These are phyloP conservation scores for Papilio xuthus DNA, from an alignment of 1,140 invertebrate species.

Conservation along the genomic window DNA sequence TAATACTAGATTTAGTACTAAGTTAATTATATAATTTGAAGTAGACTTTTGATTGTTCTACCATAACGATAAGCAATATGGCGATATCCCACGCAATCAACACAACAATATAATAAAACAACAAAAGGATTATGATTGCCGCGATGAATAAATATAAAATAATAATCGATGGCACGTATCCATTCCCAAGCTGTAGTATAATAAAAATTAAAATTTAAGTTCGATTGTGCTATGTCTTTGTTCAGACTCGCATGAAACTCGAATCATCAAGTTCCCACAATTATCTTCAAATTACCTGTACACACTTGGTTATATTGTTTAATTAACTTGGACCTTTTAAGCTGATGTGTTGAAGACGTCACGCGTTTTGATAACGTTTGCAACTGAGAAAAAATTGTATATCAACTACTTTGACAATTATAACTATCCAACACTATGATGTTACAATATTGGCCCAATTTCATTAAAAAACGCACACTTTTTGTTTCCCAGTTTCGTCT, in stretches of 20 bases:
- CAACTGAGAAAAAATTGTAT: neutral
- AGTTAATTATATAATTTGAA: neutral
- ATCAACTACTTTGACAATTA: neutral
- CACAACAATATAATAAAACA: constrained; percentile 30
- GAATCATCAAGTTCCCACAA: constrained; percentile 26
- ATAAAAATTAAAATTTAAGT: constrained; percentile 15
- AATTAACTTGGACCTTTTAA: neutral
- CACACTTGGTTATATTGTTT: neutral
- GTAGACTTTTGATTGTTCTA: neutral
- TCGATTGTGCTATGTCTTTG: constrained; percentile 30
- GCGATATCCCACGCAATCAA: constrained; percentile 27
- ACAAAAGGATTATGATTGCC: constrained; percentile 30
- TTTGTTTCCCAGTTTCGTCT: no score
- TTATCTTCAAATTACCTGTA: constrained; percentile 28
- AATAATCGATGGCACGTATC: constrained; percentile 31
- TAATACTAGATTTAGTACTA: neutral
- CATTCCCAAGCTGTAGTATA: neutral
- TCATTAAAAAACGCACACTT: no score
- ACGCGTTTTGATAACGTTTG: neutral
- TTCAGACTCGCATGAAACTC: constrained; percentile 31
- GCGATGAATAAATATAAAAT: constrained; percentile 22
- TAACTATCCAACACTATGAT: neutral
- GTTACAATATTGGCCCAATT: no score
- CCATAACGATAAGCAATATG: constrained; percentile 23
- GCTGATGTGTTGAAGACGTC: neutral